Evolutionary conservation across 2,113 vertebrate genomes (phyloP).

Genomic region (Cyanoderma ruficeps): DNA sequence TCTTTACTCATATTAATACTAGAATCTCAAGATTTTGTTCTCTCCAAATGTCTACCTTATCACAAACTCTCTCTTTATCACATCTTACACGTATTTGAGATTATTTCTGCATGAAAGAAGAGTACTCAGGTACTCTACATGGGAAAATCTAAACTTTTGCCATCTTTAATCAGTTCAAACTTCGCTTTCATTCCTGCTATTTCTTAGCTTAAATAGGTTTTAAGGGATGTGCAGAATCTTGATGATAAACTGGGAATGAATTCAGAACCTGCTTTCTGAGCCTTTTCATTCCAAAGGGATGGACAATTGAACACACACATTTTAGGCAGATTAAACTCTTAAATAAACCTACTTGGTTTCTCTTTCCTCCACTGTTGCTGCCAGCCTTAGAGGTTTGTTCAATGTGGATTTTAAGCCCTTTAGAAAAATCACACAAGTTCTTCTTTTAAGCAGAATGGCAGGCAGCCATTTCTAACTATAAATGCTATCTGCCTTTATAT

Average conservation of each 20-base stretch:
- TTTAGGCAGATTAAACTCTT: conserved; percentile 57
- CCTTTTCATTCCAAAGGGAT: neutral
- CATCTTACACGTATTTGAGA: neutral
- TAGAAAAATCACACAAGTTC: conserved; percentile 74
- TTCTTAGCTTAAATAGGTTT: conserved; percentile 72
- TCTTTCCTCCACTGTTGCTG: conserved; percentile 3
- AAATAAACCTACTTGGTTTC: conserved; percentile 46
- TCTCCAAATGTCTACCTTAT: neutral
- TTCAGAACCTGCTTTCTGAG: conserved; percentile 33
- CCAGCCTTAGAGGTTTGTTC: conserved; percentile 71
- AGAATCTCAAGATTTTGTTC: neutral
- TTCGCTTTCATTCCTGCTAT: conserved; percentile 64
- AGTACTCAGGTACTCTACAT: conserved; percentile 34
- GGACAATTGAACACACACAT: conserved; percentile 21
- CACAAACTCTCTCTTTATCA: neutral
- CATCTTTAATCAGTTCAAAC: conserved; percentile 64
- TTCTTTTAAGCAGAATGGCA: conserved; percentile 76
- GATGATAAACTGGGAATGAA: conserved; percentile 29
- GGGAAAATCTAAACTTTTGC: conserved; percentile 82
- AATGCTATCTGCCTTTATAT: conserved; percentile 33
- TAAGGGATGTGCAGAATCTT: conserved; percentile 74
- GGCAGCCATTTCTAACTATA: conserved; percentile 66
- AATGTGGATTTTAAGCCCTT: conserved; percentile 56
- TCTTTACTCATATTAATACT: neutral
- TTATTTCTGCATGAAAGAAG: neutral